Conservation (phyloP, 2,888 invertebrate genomes). For the Allygus modestus region DNA sequence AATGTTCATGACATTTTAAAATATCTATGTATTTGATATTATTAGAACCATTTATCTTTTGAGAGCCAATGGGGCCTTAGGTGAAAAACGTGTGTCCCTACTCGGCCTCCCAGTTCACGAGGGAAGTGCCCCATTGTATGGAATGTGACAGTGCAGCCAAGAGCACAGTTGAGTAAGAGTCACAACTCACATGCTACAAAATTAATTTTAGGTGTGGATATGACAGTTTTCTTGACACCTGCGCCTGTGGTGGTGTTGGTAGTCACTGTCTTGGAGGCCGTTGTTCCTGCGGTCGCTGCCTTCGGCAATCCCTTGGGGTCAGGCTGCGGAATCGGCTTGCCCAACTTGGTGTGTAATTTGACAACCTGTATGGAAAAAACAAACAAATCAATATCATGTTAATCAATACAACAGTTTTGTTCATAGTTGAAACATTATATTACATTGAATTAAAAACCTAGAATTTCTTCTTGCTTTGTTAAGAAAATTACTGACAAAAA, state of each 20-base stretch:
- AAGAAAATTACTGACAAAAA: too few relatives aligned
- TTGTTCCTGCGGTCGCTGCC: slow-evolving; percentile 70
- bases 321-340: slow-evolving; percentile 97
- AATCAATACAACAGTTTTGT: too few relatives aligned
- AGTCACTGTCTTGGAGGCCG: slow-evolving; percentile 70
- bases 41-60: too few relatives aligned
- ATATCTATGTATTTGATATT: too few relatives aligned
- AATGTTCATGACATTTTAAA: too few relatives aligned
- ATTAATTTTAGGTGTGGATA: slow-evolving; percentile 88
- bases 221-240: slow-evolving; percentile 75
- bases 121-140: not conserved
- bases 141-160: slow-evolving; percentile 40
- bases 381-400: too few relatives aligned
- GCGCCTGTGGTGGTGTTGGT: slow-evolving; percentile 71
- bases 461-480: too few relatives aligned
- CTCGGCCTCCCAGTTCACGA: too few relatives aligned
- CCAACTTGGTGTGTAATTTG: slow-evolving; percentile 96
- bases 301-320: slow-evolving; percentile 84
- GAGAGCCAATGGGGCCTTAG: too few relatives aligned
- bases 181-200: slow-evolving; percentile 78
- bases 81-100: too few relatives aligned
- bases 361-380: slow-evolving; percentile 77
- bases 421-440: too few relatives aligned
- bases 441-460: too few relatives aligned
- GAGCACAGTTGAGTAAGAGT: slow-evolving; percentile 35